These are phyloP conservation scores for Polydrusus tereticollis DNA, from an alignment of 2,888 invertebrate genomes.

Conservation along the genomic window DNA sequence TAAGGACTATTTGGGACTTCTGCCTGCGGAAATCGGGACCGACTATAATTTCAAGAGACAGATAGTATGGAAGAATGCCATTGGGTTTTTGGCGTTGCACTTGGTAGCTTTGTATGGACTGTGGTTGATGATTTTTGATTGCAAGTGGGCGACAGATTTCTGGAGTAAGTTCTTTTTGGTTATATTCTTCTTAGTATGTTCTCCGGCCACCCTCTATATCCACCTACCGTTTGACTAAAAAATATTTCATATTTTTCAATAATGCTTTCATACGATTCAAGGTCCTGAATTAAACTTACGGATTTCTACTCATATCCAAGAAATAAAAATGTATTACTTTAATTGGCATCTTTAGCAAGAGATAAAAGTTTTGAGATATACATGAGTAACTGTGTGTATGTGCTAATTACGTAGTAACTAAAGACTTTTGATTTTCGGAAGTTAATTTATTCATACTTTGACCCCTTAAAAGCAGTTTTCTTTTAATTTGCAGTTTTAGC, in stretches of 20 bases:
- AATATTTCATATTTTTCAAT: not conserved
- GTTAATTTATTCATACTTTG: not conserved
- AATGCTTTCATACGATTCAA: not conserved
- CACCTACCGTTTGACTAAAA: not conserved
- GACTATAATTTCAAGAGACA: slow-evolving; percentile 68
- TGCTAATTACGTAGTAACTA: not conserved
- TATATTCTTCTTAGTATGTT: too few relatives aligned
- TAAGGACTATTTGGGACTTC: slow-evolving; percentile 43
- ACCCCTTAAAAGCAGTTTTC: not conserved
- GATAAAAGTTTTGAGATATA: not conserved
- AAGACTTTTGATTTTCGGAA: not conserved
- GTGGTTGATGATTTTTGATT: slow-evolving; percentile 58
- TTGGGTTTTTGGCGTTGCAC: slow-evolving; percentile 73
- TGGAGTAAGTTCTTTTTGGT: slow-evolving; percentile 52
- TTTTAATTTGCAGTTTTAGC: not conserved
- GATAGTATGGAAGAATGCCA: slow-evolving; percentile 75
- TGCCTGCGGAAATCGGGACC: slow-evolving; percentile 68
- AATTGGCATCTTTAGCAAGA: not conserved
- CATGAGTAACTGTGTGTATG: not conserved
- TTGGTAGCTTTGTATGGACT: slow-evolving; percentile 69
- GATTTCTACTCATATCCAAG: not conserved
- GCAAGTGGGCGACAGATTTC: slow-evolving; percentile 47
- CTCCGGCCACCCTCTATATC: too few relatives aligned
- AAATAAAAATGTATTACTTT: not conserved
- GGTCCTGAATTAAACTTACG: not conserved